Conservation (phyloP, 2,113 vertebrate genomes). For the Etheostoma spectabile region DNA sequence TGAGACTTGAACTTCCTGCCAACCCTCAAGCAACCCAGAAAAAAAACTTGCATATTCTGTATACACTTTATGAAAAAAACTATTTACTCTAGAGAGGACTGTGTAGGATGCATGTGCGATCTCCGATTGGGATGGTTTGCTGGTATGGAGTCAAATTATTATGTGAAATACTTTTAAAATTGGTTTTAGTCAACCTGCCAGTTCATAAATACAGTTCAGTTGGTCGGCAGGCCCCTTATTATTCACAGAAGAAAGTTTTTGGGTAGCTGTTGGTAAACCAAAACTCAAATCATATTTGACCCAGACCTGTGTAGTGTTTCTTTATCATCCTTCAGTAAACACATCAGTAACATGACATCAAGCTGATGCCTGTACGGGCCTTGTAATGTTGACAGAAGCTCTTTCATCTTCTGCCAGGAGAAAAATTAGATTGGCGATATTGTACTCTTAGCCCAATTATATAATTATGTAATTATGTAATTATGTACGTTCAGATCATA, state of each 20-base stretch:
- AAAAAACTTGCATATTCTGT: constrained; percentile 6
- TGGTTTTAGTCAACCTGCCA: neutral
- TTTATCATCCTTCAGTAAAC: neutral
- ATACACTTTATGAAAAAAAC: constrained; percentile 16
- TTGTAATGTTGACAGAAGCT: neutral
- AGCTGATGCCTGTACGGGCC: neutral
- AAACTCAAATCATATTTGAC: neutral
- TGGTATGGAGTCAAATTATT: neutral
- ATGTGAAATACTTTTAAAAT: neutral
- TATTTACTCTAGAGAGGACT: neutral
- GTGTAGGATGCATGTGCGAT: neutral
- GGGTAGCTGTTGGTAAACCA: neutral
- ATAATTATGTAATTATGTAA: constrained; percentile 9
- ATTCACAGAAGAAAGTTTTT: neutral
- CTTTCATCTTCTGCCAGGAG: constrained; percentile 13
- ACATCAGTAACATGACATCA: neutral
- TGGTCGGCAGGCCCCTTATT: neutral
- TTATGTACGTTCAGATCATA: neutral
- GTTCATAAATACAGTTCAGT: neutral
- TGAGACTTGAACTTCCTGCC: constrained; percentile 18
- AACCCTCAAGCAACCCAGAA: constrained; percentile 1
- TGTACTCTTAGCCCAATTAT: neutral
- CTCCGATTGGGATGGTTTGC: constrained; percentile 31
- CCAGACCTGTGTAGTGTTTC: neutral
- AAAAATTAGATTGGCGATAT: neutral